phyloP scores from a whole-genome alignment of 2,888 invertebrate species.

The Eupithecia vulgata region DNA sequence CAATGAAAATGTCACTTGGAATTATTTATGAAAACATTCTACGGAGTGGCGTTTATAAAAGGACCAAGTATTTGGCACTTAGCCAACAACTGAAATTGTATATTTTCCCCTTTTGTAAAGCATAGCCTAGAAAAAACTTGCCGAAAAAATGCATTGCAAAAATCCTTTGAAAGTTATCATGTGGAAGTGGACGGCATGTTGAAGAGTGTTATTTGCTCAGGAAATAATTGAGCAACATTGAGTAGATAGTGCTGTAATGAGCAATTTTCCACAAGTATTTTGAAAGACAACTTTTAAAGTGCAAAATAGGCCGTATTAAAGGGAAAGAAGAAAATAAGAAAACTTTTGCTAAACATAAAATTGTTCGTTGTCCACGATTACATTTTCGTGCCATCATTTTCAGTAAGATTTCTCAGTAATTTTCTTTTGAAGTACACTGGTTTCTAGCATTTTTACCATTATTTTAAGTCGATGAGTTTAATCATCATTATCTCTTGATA shows the following conservation, averaged over 20 bases:
- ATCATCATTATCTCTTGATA: neutral
- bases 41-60: constrained; percentile 49
- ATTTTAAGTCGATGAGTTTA: neutral
- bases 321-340: neutral
- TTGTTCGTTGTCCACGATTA: neutral
- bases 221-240: constrained; percentile 14
- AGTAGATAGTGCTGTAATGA: neutral
- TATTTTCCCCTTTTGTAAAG: constrained; percentile 47
- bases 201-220: constrained; percentile 19
- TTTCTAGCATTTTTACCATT: neutral
- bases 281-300: neutral
- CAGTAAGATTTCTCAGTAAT: neutral
- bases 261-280: neutral
- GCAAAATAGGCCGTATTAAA: neutral
- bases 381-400: neutral
- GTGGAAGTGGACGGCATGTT: constrained; percentile 7
- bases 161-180: constrained; percentile 33
- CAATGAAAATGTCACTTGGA: constrained; percentile 50
- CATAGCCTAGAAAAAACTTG: constrained; percentile 38
- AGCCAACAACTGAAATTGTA: constrained; percentile 55
- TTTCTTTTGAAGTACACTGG: neutral
- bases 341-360: neutral
- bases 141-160: constrained; percentile 38
- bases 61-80: constrained; percentile 56
- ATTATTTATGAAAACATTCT: constrained; percentile 65